Conservation (phyloP, 2,113 vertebrate genomes). For the Cyprinodon tularosa region DNA sequence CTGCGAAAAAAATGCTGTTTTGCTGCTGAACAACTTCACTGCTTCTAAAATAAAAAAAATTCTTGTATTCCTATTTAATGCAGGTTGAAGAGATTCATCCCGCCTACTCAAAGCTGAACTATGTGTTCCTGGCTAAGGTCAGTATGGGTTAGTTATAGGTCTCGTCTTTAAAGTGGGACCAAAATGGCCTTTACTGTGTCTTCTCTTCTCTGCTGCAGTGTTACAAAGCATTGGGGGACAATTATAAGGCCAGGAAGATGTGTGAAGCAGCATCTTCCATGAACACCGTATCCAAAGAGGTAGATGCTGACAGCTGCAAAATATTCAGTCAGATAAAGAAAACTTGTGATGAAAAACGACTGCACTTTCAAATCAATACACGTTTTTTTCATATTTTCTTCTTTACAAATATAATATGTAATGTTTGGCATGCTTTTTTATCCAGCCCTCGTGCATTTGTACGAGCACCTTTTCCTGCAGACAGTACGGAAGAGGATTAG, state of each 20-base stretch:
- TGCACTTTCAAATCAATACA: too few relatives aligned
- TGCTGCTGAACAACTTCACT: too few relatives aligned
- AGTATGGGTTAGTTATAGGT: conserved; percentile 20
- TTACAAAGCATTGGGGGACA: conserved; percentile 87
- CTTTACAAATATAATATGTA: too few relatives aligned
- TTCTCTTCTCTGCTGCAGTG: conserved; percentile 79
- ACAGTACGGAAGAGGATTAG: too few relatives aligned
- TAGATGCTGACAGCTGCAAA: conserved; percentile 57
- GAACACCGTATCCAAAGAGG: conserved; percentile 86
- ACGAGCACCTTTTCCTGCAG: too few relatives aligned
- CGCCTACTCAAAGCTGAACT: conserved; percentile 92
- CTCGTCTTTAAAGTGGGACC: not conserved
- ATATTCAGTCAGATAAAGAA: not conserved
- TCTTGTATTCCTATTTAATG: conserved; percentile 22
- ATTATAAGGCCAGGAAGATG: conserved; percentile 80
- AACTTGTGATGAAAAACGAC: too few relatives aligned
- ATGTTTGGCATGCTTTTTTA: not conserved
- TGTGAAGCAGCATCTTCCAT: conserved; percentile 85
- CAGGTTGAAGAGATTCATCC: conserved; percentile 91
- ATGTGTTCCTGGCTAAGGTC: conserved; percentile 94
- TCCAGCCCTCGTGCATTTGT: not conserved
- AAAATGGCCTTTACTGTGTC: not conserved
- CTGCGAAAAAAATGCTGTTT: too few relatives aligned
- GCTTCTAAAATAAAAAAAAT: not conserved
- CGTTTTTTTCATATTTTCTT: too few relatives aligned